Base-by-base conservation (phyloP, 37 sponge, comb jelly and placozoan species). In the Crambe crambe region DNA sequence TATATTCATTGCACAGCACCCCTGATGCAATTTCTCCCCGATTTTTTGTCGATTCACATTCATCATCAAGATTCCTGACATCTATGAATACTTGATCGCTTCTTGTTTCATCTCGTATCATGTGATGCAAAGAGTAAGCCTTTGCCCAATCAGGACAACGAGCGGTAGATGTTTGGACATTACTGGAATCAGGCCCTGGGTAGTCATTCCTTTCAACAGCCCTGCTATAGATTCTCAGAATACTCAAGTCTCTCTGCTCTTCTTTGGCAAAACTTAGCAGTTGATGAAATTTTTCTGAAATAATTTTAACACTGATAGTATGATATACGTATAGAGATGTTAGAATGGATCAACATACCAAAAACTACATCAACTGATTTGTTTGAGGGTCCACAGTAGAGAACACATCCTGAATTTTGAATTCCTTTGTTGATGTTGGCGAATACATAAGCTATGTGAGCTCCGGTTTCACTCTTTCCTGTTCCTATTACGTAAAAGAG, bases 381-480 rank as follows among this genome's bases (percentile, higher is more conserved):
- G 64, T 56, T 37, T 74, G 74, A 21, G 89, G 84, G n/a, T n/a
- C n/a, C n/a, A n/a, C n/a, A n/a, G n/a, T n/a, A n/a, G n/a, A n/a
- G n/a, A n/a, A n/a, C n/a, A 21, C 80, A 75, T 8, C 86, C 86
- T 74, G 80, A 86, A 41, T 86, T 79, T 68, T 79, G 44, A 8
- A 86, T 80, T 79, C 86, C 72, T 4, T 76, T 57, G 8, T 2
- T 36, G 34, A 2, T 3, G 26, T 34, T 2, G 6, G 1, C 41
- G 22, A 17, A 51, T 40, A 80, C 86, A 73, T 73, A 86, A 29
- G 86, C 86, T n/a, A 86, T 56, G 38, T 86, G 86, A 29, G 86
- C 86, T 29, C 86, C 86, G 57, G 86, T 86, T 29, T 79, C 86
- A 86, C 86, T 86, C 68, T 86, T 86, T 51, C 86, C 86, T 29